phyloP scores from a whole-genome alignment of 2,113 vertebrate genomes.

The Pseudolaguvia tuberculata region DNA sequence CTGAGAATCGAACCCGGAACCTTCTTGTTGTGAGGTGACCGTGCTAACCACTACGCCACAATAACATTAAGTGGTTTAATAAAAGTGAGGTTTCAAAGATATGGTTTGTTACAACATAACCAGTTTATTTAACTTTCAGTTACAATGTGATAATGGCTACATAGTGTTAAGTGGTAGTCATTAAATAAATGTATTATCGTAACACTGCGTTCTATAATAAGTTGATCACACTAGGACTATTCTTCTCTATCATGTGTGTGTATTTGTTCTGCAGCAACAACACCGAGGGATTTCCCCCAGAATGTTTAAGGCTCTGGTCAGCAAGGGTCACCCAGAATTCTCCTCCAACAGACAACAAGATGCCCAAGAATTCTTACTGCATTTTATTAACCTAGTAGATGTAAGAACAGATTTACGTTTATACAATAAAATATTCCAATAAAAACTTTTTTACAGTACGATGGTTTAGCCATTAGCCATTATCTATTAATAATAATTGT shows the following conservation, averaged over 20 bases:
- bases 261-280: conserved; percentile 70
- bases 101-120: too few relatives aligned
- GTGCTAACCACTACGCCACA: too few relatives aligned
- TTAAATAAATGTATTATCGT: neutral
- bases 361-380: conserved; percentile 86
- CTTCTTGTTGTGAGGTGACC: too few relatives aligned
- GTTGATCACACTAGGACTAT: too few relatives aligned
- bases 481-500: neutral
- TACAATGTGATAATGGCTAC: too few relatives aligned
- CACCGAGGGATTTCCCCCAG: conserved; percentile 85
- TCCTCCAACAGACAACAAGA: conserved; percentile 94
- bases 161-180: neutral
- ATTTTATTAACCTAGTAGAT: conserved; percentile 89
- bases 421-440: neutral
- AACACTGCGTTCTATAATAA: neutral
- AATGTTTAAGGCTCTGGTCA: conserved; percentile 92
- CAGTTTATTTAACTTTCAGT: too few relatives aligned
- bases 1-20: too few relatives aligned
- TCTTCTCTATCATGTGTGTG: too few relatives aligned
- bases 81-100: too few relatives aligned
- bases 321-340: conserved; percentile 89
- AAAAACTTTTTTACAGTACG: neutral
- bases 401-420: conserved; percentile 64
- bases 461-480: too few relatives aligned
- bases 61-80: too few relatives aligned